phyloP scores from a whole-genome alignment of 2,888 invertebrate species.

The Xestia ashworthii region DNA sequence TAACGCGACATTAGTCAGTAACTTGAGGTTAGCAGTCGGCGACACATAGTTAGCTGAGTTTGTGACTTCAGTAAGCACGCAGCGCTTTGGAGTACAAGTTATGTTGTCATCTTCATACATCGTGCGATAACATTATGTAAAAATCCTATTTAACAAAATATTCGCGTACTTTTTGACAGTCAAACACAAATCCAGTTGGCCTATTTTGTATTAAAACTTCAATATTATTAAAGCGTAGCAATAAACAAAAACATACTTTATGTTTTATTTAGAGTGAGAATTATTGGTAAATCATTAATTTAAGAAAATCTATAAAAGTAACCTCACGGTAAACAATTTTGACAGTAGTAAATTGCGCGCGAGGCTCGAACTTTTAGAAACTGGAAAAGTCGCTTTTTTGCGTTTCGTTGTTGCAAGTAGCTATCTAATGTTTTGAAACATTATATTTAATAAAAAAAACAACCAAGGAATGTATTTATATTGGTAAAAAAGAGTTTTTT shows the following conservation, averaged over 20 bases:
- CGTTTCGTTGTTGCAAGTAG: constrained; percentile 43
- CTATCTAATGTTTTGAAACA: background rate
- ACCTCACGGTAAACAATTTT: constrained; percentile 88
- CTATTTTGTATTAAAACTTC: constrained; percentile 66
- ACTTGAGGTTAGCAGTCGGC: constrained; percentile 92
- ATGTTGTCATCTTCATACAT: constrained; percentile 90
- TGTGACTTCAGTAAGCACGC: constrained; percentile 90
- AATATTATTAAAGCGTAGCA: constrained; percentile 32
- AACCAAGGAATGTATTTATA: background rate
- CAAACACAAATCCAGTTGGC: constrained; percentile 82
- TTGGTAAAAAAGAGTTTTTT: background rate
- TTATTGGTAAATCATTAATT: constrained; percentile 39
- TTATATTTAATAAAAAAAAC: background rate
- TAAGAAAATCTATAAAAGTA: constrained; percentile 70
- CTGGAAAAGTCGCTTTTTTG: constrained; percentile 46
- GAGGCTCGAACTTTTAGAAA: constrained; percentile 71
- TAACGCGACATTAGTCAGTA: constrained; percentile 92
- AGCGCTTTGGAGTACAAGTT: constrained; percentile 89
- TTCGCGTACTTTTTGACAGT: constrained; percentile 88
- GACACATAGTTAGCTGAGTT: constrained; percentile 90
- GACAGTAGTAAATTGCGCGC: constrained; percentile 87
- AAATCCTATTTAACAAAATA: constrained; percentile 81
- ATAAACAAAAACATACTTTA: constrained; percentile 34
- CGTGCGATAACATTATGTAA: constrained; percentile 88
- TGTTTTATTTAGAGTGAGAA: constrained; percentile 39